A percentile compares a stretch with the other conserved stretches of the same genome.
Evolutionary conservation across 2,797 vertebrate genomes (phyloP).

Genomic region (Phaenicophaeus curvirostris): DNA sequence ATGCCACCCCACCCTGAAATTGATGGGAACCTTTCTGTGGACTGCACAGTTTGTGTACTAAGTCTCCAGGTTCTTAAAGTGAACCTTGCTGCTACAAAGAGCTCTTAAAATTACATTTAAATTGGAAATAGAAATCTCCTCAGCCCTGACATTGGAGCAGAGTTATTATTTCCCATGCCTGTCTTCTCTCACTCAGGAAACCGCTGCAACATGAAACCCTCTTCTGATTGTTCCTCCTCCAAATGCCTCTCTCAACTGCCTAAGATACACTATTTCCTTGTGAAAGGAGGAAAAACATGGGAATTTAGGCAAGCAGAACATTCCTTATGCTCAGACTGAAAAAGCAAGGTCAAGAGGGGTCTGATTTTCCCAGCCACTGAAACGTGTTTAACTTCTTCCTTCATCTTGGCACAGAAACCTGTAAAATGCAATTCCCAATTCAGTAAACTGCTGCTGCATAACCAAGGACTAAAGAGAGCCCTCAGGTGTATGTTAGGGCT

Average conservation of each 20-base stretch:
- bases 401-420: not conserved
- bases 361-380: conserved; percentile 15
- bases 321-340: not conserved
- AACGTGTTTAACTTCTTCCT: not conserved
- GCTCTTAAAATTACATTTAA: conserved; percentile 68
- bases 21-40: conserved; percentile 31
- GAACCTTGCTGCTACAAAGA: conserved; percentile 5
- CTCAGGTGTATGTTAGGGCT: not conserved
- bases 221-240: conserved; percentile 47
- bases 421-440: not conserved
- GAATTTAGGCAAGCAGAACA: conserved; percentile 15
- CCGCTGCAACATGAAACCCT: conserved; percentile 37
- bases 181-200: conserved; percentile 44
- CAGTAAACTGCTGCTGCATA: not conserved
- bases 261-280: not conserved
- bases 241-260: conserved; percentile 12
- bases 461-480: not conserved
- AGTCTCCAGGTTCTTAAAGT: conserved; percentile 32
- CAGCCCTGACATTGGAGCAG: conserved; percentile 10
- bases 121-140: conserved; percentile 64
- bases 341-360: conserved; percentile 23
- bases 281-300: conserved; percentile 22
- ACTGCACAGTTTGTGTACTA: conserved; percentile 33
- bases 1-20: not conserved
- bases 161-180: conserved; percentile 48